Base-by-base conservation (phyloP, 2,113 vertebrate genomes). In the Vanacampus margaritifer region DNA sequence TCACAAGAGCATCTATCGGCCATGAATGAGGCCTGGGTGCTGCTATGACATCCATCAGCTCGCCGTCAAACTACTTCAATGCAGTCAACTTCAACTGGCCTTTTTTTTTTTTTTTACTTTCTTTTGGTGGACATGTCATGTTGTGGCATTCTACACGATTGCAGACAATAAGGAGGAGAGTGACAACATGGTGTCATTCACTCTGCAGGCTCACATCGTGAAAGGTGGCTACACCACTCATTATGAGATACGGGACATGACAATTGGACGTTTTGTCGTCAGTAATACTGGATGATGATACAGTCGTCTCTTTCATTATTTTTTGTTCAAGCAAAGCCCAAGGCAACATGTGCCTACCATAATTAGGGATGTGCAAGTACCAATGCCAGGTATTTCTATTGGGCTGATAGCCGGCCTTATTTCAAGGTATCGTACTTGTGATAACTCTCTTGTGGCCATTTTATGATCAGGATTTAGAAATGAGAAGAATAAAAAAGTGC, bases 211-310 rank as follows among this genome's bases (percentile, higher is more conserved):
- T n/a, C 3, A 2, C 6, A 21, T 72, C 68, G 77, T 81, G 73
- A 82, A 83, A 84, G 77, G 72, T 64, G 72, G 65, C 60, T 53
- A 67, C 74, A 76, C 39, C 3, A 65, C 61, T 64, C 80, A 78
- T 84, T 77, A 69, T 51, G 75, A 74, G 11, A 72, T 75, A 68
- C 58, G 73, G 68, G 81, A 77, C 85, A 71, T 86, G 78, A 84
- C 84, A 82, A 76, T 75, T 78, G 76, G 77, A 81, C 60, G 70
- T 75, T 67, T 71, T 76, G 78, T 85, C 75, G 68, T 72, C 71
- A 54, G 82, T 86, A 82, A 86, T 87, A 74, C 65, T 69, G 17
- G 69, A 77, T 83, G 77, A 87, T 87, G 81, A 85, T 73, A 69
- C 79, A 63, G 45, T 79, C 81, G 84, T 87, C 73, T 64, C 73